Evolutionary conservation across 2,888 invertebrate genomes (phyloP).

Genomic region (Heteromyza rotundicornis): DNA sequence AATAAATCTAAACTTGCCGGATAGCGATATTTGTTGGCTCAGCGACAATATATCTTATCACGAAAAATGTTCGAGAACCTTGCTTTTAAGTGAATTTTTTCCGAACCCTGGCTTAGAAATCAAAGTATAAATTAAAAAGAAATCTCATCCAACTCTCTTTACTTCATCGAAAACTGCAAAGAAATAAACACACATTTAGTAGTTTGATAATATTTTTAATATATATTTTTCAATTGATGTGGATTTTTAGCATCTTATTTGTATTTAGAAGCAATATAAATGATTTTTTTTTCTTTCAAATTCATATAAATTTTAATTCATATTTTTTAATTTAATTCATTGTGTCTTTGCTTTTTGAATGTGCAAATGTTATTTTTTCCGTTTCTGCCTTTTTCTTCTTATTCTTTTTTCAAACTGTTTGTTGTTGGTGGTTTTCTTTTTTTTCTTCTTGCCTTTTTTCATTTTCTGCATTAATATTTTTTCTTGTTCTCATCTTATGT

Average conservation of each 20-base stretch:
- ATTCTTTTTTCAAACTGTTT: constrained; percentile 25
- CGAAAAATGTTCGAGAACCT: no score
- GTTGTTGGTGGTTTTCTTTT: constrained; percentile 26
- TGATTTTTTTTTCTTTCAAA: constrained; percentile 28
- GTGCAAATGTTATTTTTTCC: constrained; percentile 27
- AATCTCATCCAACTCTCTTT: no score
- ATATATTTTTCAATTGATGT: constrained; percentile 26
- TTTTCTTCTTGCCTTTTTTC: constrained; percentile 32
- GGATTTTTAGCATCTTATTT: constrained; percentile 34
- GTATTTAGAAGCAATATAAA: constrained; percentile 34
- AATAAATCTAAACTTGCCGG: no score
- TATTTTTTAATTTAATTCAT: constrained; percentile 37
- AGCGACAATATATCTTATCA: no score
- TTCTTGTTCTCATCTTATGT: constrained; percentile 28
- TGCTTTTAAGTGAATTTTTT: no score
- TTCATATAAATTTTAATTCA: constrained; percentile 34
- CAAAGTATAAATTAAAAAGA: no score
- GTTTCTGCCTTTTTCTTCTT: constrained; percentile 31
- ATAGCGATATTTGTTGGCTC: no score
- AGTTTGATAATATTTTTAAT: constrained; percentile 3
- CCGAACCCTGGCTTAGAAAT: no score
- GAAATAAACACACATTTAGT: background rate
- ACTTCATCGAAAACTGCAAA: no score
- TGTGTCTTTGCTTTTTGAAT: constrained; percentile 29
- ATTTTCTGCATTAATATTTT: constrained; percentile 30